Evolutionary conservation across 2,113 vertebrate genomes (phyloP).

Genomic region (Tupaia chinensis): DNA sequence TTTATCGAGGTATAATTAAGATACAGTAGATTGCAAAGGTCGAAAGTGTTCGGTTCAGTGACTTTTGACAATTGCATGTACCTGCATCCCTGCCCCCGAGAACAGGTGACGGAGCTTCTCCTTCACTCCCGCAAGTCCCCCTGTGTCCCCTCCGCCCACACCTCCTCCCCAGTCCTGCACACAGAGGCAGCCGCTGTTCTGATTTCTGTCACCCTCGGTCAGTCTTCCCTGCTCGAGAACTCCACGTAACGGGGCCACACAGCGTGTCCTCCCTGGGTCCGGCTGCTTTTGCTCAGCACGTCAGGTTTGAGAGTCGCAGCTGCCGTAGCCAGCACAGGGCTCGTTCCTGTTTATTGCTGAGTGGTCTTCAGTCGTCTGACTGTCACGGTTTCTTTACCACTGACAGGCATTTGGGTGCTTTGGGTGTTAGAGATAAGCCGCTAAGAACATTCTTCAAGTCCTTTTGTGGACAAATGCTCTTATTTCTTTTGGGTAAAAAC

Average conservation of each 20-base stretch:
- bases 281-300: background rate
- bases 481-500: background rate
- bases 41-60: background rate
- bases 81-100: rapidly evolving
- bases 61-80: background rate
- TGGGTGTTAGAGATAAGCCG: background rate
- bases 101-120: background rate
- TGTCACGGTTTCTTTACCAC: background rate
- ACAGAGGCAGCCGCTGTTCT: background rate
- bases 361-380: background rate
- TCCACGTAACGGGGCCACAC: rapidly evolving
- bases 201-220: rapidly evolving
- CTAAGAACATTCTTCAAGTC: background rate
- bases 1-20: background rate
- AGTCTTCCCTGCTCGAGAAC: background rate
- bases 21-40: rapidly evolving
- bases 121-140: background rate
- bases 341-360: background rate
- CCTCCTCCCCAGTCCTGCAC: background rate
- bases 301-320: rapidly evolving
- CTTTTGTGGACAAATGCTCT: background rate
- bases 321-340: rapidly evolving
- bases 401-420: background rate
- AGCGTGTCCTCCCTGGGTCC: rapidly evolving
- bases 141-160: rapidly evolving